Conservation (phyloP, 2,113 vertebrate genomes). For the Hucho hucho region DNA sequence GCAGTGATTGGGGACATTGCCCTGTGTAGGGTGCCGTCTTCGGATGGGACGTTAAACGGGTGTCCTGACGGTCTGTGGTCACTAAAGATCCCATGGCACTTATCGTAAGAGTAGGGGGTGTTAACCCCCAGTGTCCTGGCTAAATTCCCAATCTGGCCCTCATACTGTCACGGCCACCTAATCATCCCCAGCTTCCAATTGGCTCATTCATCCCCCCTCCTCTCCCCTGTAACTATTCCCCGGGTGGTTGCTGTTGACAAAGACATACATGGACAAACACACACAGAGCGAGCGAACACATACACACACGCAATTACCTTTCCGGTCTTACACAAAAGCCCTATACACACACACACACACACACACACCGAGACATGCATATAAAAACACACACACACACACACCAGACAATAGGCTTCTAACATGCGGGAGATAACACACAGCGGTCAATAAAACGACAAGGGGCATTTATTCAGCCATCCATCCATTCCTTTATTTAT, state of each 20-base stretch:
- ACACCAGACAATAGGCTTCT: slow-evolving; percentile 12
- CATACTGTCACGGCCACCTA: no score
- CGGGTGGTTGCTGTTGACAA: neutral
- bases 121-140: no score
- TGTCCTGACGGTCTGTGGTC: no score
- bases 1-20: no score
- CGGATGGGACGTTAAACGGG: no score
- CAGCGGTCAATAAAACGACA: slow-evolving; percentile 63
- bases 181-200: no score
- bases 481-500: slow-evolving; percentile 54
- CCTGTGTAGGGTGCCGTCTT: no score
- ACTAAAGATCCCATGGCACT: no score
- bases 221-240: no score
- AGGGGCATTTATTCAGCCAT: slow-evolving; percentile 49
- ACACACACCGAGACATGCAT: neutral
- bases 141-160: no score
- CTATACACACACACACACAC: slow-evolving; percentile 10
- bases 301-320: slow-evolving; percentile 40
- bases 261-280: slow-evolving; percentile 8
- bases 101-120: no score
- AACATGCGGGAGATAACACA: slow-evolving; percentile 48
- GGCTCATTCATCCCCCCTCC: no score
- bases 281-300: neutral
- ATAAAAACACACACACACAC: slow-evolving; percentile 6
- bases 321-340: slow-evolving; percentile 6